Conservation (phyloP, 2,113 vertebrate genomes). For the Anas platyrhynchos region DNA sequence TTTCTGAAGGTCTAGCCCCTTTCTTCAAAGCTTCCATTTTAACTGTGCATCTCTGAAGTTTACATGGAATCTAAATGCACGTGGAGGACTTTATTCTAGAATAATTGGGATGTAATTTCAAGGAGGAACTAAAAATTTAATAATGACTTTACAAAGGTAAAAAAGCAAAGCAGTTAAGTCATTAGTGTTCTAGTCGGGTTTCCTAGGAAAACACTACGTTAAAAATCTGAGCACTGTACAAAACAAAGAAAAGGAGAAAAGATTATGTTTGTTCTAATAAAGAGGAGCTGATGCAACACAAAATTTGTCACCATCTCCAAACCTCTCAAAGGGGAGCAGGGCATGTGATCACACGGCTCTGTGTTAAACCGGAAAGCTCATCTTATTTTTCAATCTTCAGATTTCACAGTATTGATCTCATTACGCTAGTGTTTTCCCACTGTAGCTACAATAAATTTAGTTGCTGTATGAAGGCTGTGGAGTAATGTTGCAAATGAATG, state of each 20-base stretch:
- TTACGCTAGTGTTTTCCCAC: constrained; percentile 6
- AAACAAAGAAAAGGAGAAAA: constrained; percentile 7
- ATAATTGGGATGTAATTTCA: constrained; percentile 62
- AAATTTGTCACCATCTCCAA: background rate
- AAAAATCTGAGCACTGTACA: constrained; percentile 12
- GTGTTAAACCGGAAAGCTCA: constrained; percentile 27
- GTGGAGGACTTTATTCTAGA: constrained; percentile 51
- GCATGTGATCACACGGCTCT: background rate
- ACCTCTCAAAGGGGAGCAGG: background rate
- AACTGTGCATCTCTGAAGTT: constrained; percentile 43
- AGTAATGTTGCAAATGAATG: constrained; percentile 14
- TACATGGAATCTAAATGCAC: constrained; percentile 35
- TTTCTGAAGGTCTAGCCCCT: constrained; percentile 33
- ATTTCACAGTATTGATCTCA: constrained; percentile 53
- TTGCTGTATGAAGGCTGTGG: background rate
- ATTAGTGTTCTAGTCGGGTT: constrained; percentile 37
- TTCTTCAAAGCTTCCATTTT: constrained; percentile 56
- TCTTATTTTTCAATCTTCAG: constrained; percentile 41
- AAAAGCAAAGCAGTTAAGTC: constrained; percentile 43
- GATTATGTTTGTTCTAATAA: background rate
- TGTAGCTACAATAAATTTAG: constrained; percentile 12
- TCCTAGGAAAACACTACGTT: background rate
- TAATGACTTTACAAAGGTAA: constrained; percentile 52
- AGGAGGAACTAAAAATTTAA: constrained; percentile 46
- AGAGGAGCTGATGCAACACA: background rate